Evolutionary conservation across 2,888 invertebrate genomes (phyloP).

Genomic region (Lasioglossum morio): DNA sequence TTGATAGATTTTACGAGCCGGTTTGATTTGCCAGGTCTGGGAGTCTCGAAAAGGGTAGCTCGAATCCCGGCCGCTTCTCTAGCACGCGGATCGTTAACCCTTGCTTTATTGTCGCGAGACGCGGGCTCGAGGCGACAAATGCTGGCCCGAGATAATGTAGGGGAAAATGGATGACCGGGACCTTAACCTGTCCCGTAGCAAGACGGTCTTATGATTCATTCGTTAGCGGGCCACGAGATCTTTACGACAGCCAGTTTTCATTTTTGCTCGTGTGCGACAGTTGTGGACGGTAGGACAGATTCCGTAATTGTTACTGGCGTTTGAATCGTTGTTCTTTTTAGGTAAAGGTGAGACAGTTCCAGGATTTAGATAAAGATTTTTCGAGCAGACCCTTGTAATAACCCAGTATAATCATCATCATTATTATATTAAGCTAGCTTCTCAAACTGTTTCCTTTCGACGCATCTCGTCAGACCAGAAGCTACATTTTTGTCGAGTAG

Average conservation of each 20-base stretch:
- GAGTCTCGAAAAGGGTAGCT: neutral
- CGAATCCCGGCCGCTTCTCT: neutral
- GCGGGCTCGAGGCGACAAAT: slow-evolving; percentile 2
- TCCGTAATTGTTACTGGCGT: neutral
- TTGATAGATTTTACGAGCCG: slow-evolving; percentile 79
- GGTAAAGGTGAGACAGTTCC: neutral
- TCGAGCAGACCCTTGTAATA: too few relatives aligned
- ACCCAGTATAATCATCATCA: too few relatives aligned
- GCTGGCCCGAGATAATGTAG: neutral
- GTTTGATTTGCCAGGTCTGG: slow-evolving; percentile 49
- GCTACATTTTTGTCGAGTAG: too few relatives aligned
- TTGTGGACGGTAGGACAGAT: neutral
- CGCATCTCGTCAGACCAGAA: too few relatives aligned
- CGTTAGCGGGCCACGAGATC: neutral
- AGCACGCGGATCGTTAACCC: slow-evolving; percentile 2
- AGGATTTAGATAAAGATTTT: too few relatives aligned
- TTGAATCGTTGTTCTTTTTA: neutral
- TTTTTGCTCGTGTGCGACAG: neutral
- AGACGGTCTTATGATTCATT: neutral
- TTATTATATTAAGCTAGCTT: too few relatives aligned
- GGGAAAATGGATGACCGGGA: neutral
- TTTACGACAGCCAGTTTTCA: neutral
- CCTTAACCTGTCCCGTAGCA: neutral
- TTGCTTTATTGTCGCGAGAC: neutral
- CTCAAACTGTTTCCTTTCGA: too few relatives aligned